phyloP scores from a whole-genome alignment of 2,888 invertebrate genomes.

The Calameuta filiformis region DNA sequence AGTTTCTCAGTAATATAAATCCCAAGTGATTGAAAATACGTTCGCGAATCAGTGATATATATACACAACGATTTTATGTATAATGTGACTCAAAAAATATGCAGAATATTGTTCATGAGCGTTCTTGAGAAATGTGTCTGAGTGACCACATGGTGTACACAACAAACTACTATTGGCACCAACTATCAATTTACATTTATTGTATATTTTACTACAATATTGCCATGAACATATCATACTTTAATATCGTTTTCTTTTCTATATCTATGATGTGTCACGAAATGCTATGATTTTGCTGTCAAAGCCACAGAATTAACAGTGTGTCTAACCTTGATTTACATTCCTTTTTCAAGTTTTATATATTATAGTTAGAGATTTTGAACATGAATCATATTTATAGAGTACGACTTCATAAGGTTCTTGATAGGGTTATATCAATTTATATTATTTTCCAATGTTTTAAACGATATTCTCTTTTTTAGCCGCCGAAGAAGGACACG shows the following conservation, averaged over 20 bases:
- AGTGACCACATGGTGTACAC: slow-evolving; percentile 30
- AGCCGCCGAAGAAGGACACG: slow-evolving; percentile 95
- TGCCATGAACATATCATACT: background rate
- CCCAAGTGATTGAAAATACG: background rate
- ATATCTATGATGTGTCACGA: background rate
- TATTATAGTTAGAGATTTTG: background rate
- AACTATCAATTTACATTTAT: background rate
- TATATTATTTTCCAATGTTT: background rate
- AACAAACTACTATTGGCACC: slow-evolving; percentile 17
- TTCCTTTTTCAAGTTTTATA: background rate
- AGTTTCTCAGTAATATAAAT: slow-evolving; percentile 15
- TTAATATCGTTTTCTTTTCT: background rate
- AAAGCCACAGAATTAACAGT: background rate
- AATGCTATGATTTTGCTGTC: background rate
- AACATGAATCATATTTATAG: background rate
- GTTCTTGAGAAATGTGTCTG: background rate
- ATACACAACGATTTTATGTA: background rate
- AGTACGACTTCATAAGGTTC: background rate
- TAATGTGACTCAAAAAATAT: background rate
- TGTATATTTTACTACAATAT: background rate
- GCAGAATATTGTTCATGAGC: background rate
- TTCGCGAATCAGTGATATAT: background rate
- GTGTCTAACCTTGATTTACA: background rate
- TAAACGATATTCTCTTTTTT: slow-evolving; percentile 51
- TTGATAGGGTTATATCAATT: background rate